Evolutionary conservation across 1,140 invertebrate species (phyloP).

Genomic region (Caenorhabditis briggsae): DNA sequence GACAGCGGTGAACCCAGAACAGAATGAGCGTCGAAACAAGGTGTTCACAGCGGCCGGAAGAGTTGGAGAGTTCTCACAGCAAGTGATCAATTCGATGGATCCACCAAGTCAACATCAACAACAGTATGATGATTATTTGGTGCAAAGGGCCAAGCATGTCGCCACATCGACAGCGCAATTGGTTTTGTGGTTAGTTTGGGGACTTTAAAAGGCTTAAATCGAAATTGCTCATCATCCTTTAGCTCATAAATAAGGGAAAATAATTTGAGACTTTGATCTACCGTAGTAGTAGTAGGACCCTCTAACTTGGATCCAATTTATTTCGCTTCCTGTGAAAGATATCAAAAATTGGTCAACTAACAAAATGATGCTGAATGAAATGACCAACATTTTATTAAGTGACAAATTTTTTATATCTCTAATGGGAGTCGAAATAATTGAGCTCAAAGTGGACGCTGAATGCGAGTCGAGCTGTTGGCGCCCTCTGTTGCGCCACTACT

Average conservation of each 20-base stretch:
- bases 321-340: background rate
- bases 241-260: too few relatives aligned
- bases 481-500: too few relatives aligned
- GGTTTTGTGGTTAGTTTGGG: slow-evolving; percentile 82
- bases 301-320: background rate
- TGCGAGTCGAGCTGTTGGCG: too few relatives aligned
- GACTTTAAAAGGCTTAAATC: too few relatives aligned
- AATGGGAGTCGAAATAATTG: too few relatives aligned
- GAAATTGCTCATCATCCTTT: too few relatives aligned
- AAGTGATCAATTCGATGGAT: slow-evolving; percentile 93
- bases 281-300: too few relatives aligned
- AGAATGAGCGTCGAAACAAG: slow-evolving; percentile 82
- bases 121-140: slow-evolving; percentile 77
- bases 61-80: slow-evolving; percentile 94
- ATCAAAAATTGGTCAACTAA: background rate
- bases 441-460: too few relatives aligned
- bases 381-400: too few relatives aligned
- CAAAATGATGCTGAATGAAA: too few relatives aligned
- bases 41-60: slow-evolving; percentile 92
- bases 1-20: slow-evolving; percentile 91
- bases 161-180: slow-evolving; percentile 81
- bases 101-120: slow-evolving; percentile 86
- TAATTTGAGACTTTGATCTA: too few relatives aligned
- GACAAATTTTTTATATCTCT: too few relatives aligned
- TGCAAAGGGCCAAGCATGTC: slow-evolving; percentile 73